Evolutionary conservation across 2,797 vertebrate species (phyloP).

Genomic region (Clarias fuscus): DNA sequence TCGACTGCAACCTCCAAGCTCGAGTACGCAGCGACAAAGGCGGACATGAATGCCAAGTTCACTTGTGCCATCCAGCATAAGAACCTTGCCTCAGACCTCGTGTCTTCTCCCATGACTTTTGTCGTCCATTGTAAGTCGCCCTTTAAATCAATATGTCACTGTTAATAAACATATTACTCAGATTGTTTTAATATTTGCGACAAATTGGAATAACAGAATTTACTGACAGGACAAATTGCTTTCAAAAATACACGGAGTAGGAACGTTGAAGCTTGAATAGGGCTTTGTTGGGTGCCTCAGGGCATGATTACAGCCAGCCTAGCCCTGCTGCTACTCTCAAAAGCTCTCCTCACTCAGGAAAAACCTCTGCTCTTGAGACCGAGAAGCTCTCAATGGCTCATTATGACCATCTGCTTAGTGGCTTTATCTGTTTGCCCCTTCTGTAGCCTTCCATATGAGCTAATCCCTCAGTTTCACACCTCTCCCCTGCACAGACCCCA

Average conservation of each 20-base stretch:
- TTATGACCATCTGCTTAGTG: constrained; percentile 48
- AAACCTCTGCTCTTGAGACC: constrained; percentile 48
- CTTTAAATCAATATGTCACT: not conserved
- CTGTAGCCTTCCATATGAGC: constrained; percentile 36
- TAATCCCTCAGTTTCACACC: constrained; percentile 1
- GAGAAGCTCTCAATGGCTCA: constrained; percentile 51
- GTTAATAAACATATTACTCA: constrained; percentile 19
- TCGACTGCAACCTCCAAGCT: constrained; percentile 71
- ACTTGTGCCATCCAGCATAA: constrained; percentile 77
- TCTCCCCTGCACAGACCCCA: constrained; percentile 83
- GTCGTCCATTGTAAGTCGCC: constrained; percentile 88
- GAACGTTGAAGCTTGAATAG: constrained; percentile 59
- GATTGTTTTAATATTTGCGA: constrained; percentile 26
- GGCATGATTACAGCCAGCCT: constrained; percentile 59
- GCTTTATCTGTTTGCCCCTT: constrained; percentile 35
- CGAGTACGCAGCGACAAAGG: constrained; percentile 83
- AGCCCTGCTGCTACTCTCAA: constrained; percentile 53
- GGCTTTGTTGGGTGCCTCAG: constrained; percentile 59
- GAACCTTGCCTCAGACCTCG: constrained; percentile 48
- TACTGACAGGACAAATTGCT: constrained; percentile 43
- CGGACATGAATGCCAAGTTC: constrained; percentile 82
- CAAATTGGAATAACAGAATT: constrained; percentile 43
- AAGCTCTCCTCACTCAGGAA: constrained; percentile 51
- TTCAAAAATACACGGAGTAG: constrained; percentile 54
- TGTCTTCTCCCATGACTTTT: constrained; percentile 78